Conservation (phyloP, 2,797 vertebrate genomes). For the Epinephelus coioides region DNA sequence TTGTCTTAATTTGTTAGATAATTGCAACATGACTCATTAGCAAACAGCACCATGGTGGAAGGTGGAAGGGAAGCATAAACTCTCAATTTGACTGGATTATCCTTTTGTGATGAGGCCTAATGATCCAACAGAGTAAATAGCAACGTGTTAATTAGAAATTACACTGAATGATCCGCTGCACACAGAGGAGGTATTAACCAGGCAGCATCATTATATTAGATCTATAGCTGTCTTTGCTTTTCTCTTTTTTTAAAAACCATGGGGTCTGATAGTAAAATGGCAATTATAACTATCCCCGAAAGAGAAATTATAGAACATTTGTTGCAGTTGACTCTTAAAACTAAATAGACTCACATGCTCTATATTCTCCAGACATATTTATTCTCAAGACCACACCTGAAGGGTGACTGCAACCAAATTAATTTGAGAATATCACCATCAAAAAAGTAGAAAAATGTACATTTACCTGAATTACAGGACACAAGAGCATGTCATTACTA, state of each 20-base stretch:
- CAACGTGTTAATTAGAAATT: constrained; percentile 89
- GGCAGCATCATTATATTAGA: constrained; percentile 63
- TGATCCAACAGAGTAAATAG: constrained; percentile 88
- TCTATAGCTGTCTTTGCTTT: constrained; percentile 21
- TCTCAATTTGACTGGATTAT: constrained; percentile 87
- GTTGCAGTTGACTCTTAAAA: neutral
- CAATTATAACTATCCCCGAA: constrained; percentile 19
- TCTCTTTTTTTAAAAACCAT: constrained; percentile 33
- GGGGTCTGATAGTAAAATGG: constrained; percentile 45
- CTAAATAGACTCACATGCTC: neutral
- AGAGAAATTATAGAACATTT: constrained; percentile 18
- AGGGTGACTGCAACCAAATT: neutral
- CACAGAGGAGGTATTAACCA: constrained; percentile 79
- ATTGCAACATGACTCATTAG: constrained; percentile 77
- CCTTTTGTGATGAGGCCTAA: constrained; percentile 86
- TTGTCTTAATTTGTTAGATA: constrained; percentile 77
- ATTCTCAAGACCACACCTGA: neutral
- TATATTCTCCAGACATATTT: neutral
- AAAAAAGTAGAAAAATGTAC: neutral
- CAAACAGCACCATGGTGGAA: constrained; percentile 74
- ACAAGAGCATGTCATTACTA: neutral
- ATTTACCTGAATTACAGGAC: neutral
- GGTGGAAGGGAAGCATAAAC: constrained; percentile 82
- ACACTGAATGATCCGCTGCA: constrained; percentile 83
- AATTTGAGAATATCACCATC: constrained; percentile 1